phyloP scores from a whole-genome alignment of 1,140 invertebrate genomes.

The Pseudachorutes palmiensis region DNA sequence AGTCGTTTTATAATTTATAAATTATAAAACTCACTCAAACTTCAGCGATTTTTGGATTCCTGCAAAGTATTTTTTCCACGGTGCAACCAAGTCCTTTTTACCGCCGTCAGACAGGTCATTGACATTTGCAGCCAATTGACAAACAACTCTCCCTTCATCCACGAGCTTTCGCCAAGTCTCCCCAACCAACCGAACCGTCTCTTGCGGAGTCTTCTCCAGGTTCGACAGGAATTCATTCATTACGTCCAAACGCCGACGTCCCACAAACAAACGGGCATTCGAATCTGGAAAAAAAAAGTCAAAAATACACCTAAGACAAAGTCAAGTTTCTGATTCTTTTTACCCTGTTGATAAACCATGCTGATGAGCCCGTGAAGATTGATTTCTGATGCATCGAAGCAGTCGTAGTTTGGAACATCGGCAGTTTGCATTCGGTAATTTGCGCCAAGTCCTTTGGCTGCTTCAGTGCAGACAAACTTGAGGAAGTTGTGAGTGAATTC shows the following conservation, averaged over 20 bases:
- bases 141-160: conserved; percentile 50
- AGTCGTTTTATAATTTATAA: no score
- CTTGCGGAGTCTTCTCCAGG: conserved; percentile 20
- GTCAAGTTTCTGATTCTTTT: no score
- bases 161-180: conserved; percentile 31
- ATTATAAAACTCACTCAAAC: conserved; percentile 45
- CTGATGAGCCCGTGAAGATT: conserved; percentile 33
- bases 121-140: conserved; percentile 66
- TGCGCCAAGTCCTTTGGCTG: conserved; percentile 39
- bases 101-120: conserved; percentile 47
- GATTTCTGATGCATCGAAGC: conserved; percentile 33
- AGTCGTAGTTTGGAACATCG: conserved; percentile 33
- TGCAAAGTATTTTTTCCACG: conserved; percentile 47
- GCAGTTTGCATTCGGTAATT: conserved; percentile 35
- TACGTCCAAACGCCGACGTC: conserved; percentile 32
- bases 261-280: conserved; percentile 35
- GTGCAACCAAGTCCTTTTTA: conserved; percentile 44
- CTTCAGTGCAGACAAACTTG: conserved; percentile 63
- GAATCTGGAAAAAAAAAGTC: conserved; percentile 22
- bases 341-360: conserved; percentile 29
- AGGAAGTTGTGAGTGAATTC: conserved; percentile 63
- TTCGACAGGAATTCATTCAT: conserved; percentile 28
- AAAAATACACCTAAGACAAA: no score
- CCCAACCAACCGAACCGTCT: neutral
- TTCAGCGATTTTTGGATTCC: conserved; percentile 37